phyloP scores from a whole-genome alignment of 2,113 vertebrate species.

The Paradoxurus hermaphroditus region DNA sequence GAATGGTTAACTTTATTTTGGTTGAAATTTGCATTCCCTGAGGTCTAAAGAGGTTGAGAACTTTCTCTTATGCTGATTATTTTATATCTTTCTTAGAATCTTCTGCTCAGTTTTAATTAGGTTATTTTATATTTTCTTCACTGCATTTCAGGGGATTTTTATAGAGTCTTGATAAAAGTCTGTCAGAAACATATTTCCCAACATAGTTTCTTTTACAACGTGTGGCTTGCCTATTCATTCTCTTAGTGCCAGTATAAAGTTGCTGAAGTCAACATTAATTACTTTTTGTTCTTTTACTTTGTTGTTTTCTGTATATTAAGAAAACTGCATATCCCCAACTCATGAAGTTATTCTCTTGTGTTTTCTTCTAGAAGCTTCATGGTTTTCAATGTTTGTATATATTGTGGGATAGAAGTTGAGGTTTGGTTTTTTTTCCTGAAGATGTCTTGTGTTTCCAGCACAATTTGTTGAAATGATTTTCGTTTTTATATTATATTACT shows the following conservation, averaged over 20 bases:
- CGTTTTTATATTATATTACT: background rate
- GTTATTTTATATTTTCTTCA: background rate
- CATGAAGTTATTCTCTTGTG: background rate
- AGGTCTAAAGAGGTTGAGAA: accelerated
- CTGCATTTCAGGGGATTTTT: background rate
- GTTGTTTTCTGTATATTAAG: background rate
- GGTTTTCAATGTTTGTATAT: background rate
- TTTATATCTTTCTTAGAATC: background rate
- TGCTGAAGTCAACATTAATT: too few relatives aligned
- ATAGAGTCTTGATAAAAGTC: background rate
- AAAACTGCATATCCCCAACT: background rate
- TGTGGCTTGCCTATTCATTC: background rate
- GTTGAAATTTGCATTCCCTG: background rate
- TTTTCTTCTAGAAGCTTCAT: background rate
- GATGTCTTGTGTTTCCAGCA: background rate
- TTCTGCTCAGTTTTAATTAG: background rate
- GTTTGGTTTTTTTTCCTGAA: background rate
- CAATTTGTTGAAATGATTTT: background rate
- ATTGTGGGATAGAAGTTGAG: too few relatives aligned
- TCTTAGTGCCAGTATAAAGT: background rate
- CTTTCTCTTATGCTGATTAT: background rate
- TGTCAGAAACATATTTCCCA: background rate
- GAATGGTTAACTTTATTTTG: too few relatives aligned
- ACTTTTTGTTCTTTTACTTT: background rate
- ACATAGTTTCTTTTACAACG: too few relatives aligned